Conservation (phyloP, 2,888 invertebrate species). For the Xanthostigma xanthostigma region DNA sequence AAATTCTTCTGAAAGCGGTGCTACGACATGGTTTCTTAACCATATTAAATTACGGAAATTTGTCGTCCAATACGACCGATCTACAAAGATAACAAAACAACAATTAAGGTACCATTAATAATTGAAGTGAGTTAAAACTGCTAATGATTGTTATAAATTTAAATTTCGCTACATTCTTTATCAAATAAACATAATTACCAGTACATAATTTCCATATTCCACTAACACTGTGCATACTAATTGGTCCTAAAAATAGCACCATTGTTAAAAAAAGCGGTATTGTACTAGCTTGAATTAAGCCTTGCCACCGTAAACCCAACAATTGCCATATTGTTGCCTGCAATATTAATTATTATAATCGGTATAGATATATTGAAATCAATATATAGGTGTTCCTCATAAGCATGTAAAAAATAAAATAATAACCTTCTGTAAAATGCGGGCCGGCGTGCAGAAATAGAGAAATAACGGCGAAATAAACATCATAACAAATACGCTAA, state of each 20-base stretch:
- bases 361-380: constrained; percentile 2
- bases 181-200: constrained; percentile 31
- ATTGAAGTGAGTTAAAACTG: no score
- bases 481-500: constrained; percentile 72
- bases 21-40: constrained; percentile 79
- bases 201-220: constrained; percentile 52
- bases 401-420: constrained; percentile 1
- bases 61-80: constrained; percentile 55
- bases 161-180: neutral
- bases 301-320: constrained; percentile 60
- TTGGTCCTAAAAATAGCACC: constrained; percentile 69
- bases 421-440: constrained; percentile 39
- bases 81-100: constrained; percentile 29
- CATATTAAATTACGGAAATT: constrained; percentile 62
- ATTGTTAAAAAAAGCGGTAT: constrained; percentile 66
- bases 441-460: constrained; percentile 51
- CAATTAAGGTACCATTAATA: no score
- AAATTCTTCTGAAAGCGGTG: constrained; percentile 90
- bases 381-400: constrained; percentile 1
- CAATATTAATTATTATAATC: constrained; percentile 15
- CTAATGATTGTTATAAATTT: neutral
- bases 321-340: constrained; percentile 49
- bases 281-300: constrained; percentile 55
- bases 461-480: constrained; percentile 64
- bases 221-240: constrained; percentile 53